Evolutionary conservation across 2,888 invertebrate genomes (phyloP), one percentile per base, ranked within the genome.

Genomic region (Lumbricus terrestris): DNA sequence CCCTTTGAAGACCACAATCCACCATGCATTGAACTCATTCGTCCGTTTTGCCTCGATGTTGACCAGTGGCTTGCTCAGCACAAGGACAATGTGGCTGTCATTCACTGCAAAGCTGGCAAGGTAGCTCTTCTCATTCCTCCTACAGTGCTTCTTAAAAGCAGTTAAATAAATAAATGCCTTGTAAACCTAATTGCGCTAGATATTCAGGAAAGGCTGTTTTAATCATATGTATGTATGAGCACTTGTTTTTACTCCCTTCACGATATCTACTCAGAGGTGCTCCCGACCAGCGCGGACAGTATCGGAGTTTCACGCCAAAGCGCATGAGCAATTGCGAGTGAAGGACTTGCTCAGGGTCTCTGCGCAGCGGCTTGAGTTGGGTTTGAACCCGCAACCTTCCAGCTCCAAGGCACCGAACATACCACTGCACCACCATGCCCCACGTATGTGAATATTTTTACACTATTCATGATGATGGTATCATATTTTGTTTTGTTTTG

Each of bases 91-190:
- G 97, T 99, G 1, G 99, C 98, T 47, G 99, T 97, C 38, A 97
- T 99, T 83, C 99, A 99, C 95, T 99, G 99, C 95, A 99, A 99
- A 96, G 99, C 99, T 88, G 99, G 99, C 91, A 99, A 99, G 97
- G 98, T 97, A 94, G 93, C 29, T 69, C n/a, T n/a, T n/a, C 69
- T n/a, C 13, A 29, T 69, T 69, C 69, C 8, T 69, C 69, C 6
- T 5, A 69, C 69, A 69, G 8, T 69, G 69, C 69, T n/a, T 69
- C 69, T 69, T 69, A 69, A 3, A 54, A 69, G 16, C 47, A n/a
- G 69, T 69, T 69, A n/a, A n/a, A n/a, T 69, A 4, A 69, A 69
- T 47, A 20, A 8, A 20, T 69, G 69, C 69, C 69, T 69, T n/a
- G 0, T n/a, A 69, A 13, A n/a, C n/a, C n/a, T 69, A 69, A 69